Evolutionary conservation across 2,888 invertebrate species (phyloP).

Genomic region (Hemithea aestivaria): DNA sequence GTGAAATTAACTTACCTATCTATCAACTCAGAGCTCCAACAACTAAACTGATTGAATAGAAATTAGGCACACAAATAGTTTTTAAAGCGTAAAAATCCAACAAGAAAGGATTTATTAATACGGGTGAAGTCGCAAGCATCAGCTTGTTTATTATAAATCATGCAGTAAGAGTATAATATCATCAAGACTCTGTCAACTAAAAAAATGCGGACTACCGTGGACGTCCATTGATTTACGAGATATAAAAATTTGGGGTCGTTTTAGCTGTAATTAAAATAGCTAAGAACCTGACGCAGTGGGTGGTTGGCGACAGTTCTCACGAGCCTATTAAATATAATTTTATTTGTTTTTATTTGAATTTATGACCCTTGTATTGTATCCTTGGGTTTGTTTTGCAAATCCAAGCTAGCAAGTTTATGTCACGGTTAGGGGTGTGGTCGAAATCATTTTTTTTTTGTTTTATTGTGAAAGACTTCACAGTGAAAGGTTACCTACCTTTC

Average conservation of each 20-base stretch:
- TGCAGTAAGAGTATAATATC: no score
- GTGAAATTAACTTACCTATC: no score
- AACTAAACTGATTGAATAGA: no score
- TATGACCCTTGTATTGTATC: constrained; percentile 39
- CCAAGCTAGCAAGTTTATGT: constrained; percentile 35
- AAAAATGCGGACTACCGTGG: constrained; percentile 57
- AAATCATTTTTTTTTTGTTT: no score
- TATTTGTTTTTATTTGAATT: constrained; percentile 64
- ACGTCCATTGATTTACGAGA: constrained; percentile 69
- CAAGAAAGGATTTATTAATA: no score
- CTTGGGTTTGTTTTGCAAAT: constrained; percentile 45
- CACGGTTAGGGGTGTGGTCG: neutral
- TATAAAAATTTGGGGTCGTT: constrained; percentile 68
- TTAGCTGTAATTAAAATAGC: constrained; percentile 77
- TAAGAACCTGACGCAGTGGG: constrained; percentile 72
- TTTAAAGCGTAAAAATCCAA: no score
- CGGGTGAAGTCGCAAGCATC: no score
- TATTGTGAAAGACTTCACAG: constrained; percentile 13
- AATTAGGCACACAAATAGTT: no score
- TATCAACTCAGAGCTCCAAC: no score
- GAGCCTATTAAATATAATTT: constrained; percentile 76
- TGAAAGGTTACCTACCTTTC: no score
- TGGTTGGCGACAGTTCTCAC: constrained; percentile 78
- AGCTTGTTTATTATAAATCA: no score
- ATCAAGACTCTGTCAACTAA: no score